phyloP scores from a whole-genome alignment of 2,797 vertebrate genomes.

The Sus cebifrons region DNA sequence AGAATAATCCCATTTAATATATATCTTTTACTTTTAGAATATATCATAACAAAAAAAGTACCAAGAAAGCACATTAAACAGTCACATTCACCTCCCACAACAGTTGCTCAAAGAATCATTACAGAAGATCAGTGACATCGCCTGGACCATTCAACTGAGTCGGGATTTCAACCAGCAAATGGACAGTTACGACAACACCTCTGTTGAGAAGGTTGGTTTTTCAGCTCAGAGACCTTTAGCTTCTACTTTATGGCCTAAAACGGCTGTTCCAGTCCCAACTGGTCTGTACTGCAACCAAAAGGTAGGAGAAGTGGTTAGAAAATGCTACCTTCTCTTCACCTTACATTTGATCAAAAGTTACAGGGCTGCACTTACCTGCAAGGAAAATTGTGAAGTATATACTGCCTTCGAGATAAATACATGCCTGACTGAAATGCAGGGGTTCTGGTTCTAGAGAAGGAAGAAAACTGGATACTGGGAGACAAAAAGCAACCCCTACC shows the following conservation, averaged over 20 bases:
- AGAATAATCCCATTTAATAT: background rate
- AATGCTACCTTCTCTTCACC: background rate
- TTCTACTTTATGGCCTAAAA: background rate
- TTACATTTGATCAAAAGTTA: background rate
- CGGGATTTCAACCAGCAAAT: slow-evolving; percentile 81
- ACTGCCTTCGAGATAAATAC: background rate
- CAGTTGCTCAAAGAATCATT: slow-evolving; percentile 85
- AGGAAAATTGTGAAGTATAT: background rate
- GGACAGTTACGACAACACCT: slow-evolving; percentile 76
- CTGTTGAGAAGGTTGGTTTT: slow-evolving; percentile 82
- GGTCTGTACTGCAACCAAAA: background rate
- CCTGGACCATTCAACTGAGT: slow-evolving; percentile 83
- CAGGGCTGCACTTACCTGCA: background rate
- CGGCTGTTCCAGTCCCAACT: background rate
- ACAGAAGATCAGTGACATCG: slow-evolving; percentile 67
- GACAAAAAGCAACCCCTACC: background rate
- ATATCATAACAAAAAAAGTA: background rate
- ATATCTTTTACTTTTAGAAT: slow-evolving; percentile 22
- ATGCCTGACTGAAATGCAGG: background rate
- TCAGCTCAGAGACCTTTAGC: background rate
- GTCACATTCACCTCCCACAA: background rate
- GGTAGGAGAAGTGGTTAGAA: background rate
- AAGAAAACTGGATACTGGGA: background rate
- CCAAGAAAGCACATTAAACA: background rate
- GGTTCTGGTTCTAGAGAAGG: background rate